Conservation (phyloP, 2,888 invertebrate genomes). For the Chloroclysta siterata region DNA sequence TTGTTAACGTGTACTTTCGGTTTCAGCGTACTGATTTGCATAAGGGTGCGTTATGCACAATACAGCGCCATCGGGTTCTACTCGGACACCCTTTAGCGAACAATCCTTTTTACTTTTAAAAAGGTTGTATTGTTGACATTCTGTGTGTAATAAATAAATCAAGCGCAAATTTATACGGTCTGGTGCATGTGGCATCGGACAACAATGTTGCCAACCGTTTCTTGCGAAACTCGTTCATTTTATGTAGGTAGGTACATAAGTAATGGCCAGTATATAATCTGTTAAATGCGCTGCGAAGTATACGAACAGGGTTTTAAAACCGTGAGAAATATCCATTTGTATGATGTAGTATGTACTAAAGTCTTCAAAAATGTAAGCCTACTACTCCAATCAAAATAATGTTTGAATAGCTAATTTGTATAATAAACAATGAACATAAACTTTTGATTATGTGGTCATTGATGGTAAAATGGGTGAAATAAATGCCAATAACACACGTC, state of each 20-base stretch:
- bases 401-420: constrained; percentile 63
- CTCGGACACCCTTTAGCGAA: constrained; percentile 71
- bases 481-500: constrained; percentile 82
- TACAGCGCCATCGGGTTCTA: constrained; percentile 32
- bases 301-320: constrained; percentile 41
- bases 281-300: constrained; percentile 43
- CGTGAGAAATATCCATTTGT: constrained; percentile 51
- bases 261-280: constrained; percentile 51
- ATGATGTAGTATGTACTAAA: constrained; percentile 5
- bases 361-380: constrained; percentile 10
- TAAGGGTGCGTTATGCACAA: constrained; percentile 71
- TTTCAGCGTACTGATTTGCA: constrained; percentile 83
- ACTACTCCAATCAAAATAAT: constrained; percentile 34
- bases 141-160: constrained; percentile 82
- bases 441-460: constrained; percentile 70
- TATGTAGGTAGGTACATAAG: constrained; percentile 43
- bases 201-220: constrained; percentile 68
- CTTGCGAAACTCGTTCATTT: constrained; percentile 48
- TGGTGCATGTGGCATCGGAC: constrained; percentile 60
- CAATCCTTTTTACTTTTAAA: constrained; percentile 81
- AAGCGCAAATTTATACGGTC: constrained; percentile 74
- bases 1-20: constrained; percentile 74
- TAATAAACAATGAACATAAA: constrained; percentile 79
- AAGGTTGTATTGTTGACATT: constrained; percentile 78
- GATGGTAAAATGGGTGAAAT: constrained; percentile 78